Conservation (phyloP, 2,113 vertebrate species). For the Rhinopomastus cyanomelas region DNA sequence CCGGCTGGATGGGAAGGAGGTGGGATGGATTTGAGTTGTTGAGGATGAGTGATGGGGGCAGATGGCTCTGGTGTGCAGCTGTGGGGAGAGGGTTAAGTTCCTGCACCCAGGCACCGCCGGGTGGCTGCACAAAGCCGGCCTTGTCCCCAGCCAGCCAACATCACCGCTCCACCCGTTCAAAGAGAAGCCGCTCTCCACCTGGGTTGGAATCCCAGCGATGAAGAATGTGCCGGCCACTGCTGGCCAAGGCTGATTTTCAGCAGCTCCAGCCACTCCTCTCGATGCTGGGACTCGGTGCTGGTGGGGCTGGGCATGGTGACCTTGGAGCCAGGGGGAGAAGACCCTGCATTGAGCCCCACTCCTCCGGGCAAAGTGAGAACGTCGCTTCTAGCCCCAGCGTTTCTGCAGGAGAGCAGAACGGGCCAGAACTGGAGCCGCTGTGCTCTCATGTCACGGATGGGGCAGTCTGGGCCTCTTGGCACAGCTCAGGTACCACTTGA, state of each 20-base stretch:
- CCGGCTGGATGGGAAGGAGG: fast-evolving
- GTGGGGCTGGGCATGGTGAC: neutral
- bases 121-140: neutral
- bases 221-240: neutral
- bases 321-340: fast-evolving
- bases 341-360: neutral
- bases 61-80: fast-evolving
- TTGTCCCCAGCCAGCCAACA: neutral
- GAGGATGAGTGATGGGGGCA: neutral
- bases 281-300: neutral
- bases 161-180: neutral
- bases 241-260: neutral
- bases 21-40: fast-evolving
- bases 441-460: fast-evolving
- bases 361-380: neutral
- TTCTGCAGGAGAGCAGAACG: neutral
- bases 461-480: neutral
- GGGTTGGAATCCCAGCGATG: neutral
- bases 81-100: neutral
- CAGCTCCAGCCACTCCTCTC: neutral
- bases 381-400: neutral
- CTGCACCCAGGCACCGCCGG: neutral
- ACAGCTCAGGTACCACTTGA: neutral
- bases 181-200: neutral
- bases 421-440: neutral